phyloP scores from a whole-genome alignment of 1,140 invertebrate species.

The Tribolium castaneum region DNA sequence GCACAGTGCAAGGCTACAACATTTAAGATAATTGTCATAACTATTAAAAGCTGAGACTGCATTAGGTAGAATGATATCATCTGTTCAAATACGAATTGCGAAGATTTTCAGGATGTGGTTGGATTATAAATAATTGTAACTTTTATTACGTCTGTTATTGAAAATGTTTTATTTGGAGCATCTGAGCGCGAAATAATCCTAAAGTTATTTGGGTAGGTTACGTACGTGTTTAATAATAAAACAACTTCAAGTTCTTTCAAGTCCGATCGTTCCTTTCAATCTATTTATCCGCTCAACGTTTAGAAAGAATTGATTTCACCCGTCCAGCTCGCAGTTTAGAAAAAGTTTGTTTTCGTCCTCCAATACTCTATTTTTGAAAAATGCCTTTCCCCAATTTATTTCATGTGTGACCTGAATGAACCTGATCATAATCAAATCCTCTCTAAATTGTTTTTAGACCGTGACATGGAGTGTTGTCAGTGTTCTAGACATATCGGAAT shows the following conservation, averaged over 20 bases:
- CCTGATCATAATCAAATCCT: background rate
- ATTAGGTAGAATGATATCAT: slow-evolving; percentile 5
- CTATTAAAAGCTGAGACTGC: background rate
- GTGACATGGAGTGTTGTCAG: background rate
- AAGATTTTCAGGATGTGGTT: no score
- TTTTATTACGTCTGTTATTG: no score
- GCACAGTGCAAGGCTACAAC: background rate
- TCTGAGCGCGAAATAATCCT: background rate
- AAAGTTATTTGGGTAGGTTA: slow-evolving; percentile 27
- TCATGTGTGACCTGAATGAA: background rate
- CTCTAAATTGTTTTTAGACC: background rate
- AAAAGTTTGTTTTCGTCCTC: slow-evolving; percentile 23
- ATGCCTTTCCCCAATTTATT: background rate
- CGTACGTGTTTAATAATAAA: slow-evolving; percentile 23
- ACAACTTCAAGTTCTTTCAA: slow-evolving; percentile 23
- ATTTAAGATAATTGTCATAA: background rate
- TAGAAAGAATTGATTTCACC: slow-evolving; percentile 1
- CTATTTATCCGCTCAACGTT: slow-evolving; percentile 6
- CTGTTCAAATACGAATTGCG: background rate
- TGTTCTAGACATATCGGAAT: slow-evolving; percentile 6
- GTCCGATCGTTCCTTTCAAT: background rate
- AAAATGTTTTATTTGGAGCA: background rate
- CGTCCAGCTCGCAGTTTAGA: background rate
- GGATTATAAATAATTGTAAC: no score
- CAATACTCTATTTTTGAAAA: slow-evolving; percentile 6